A percentile compares a stretch with the other conserved stretches of the same genome.
Conservation (phyloP, 2,888 invertebrate species). For the Harmothoe impar region DNA sequence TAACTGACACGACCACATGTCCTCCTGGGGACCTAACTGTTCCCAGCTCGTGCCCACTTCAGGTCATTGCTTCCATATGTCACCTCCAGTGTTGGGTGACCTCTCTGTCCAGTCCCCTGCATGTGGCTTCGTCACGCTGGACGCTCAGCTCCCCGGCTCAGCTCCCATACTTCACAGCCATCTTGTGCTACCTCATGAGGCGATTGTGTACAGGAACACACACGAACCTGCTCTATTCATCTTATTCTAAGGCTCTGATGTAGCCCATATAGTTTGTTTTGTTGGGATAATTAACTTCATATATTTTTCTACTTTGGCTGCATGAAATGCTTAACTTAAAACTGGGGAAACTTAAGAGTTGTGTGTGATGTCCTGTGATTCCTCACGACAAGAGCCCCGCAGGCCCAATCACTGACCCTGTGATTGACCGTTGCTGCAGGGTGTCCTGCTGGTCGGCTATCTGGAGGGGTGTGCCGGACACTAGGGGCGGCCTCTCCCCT, state of each 20-base stretch:
- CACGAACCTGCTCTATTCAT: too few species aligned
- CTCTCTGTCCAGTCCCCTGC: neutral
- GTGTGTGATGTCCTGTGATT: too few species aligned
- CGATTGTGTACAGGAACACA: too few species aligned
- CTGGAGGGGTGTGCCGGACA: slow-evolving; percentile 39
- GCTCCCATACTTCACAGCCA: too few species aligned
- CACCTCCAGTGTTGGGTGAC: neutral
- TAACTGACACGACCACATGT: slow-evolving; percentile 30
- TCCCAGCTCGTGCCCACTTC: neutral
- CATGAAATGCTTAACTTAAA: too few species aligned
- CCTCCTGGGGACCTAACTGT: neutral
- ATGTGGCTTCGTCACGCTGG: slow-evolving; percentile 11
- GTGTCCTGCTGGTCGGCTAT: neutral
- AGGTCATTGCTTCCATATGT: neutral
- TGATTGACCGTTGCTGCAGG: slow-evolving; percentile 6
- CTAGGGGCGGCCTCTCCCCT: neutral
- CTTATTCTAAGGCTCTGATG: too few species aligned
- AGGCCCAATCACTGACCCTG: neutral
- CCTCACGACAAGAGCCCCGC: neutral
- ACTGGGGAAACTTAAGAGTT: too few species aligned
- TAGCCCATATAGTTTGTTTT: too few species aligned
- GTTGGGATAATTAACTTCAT: too few species aligned
- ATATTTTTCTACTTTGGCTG: too few species aligned
- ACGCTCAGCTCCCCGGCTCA: too few species aligned
- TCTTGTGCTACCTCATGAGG: too few species aligned